These are phyloP conservation scores for Xestia xanthographa DNA, from an alignment of 2,888 invertebrate genomes.

Conservation along the genomic window DNA sequence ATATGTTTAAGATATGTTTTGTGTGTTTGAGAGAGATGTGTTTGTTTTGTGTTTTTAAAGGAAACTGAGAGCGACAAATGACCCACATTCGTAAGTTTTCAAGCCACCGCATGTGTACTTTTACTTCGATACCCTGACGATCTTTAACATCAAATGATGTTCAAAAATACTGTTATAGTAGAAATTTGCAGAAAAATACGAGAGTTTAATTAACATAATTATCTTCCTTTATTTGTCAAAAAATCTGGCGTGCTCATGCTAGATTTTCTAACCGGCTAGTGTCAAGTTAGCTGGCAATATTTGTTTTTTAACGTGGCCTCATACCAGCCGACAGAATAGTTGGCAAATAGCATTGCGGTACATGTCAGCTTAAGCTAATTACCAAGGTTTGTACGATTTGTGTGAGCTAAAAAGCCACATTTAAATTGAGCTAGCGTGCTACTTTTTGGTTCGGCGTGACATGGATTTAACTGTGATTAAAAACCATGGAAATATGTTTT, in stretches of 20 bases:
- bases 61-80: not conserved
- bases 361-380: slow-evolving; percentile 53
- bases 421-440: not conserved
- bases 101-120: not conserved
- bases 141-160: not conserved
- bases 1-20: too few relatives aligned
- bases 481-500: not conserved
- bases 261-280: slow-evolving; percentile 42
- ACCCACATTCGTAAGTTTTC: not conserved
- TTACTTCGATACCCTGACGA: not conserved
- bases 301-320: slow-evolving; percentile 39
- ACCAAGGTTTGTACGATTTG: slow-evolving; percentile 42
- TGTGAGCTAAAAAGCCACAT: slow-evolving; percentile 14
- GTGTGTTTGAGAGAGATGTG: too few relatives aligned
- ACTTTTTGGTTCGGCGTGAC: not conserved
- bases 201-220: not conserved
- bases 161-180: not conserved
- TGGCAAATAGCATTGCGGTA: slow-evolving; percentile 49
- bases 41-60: too few relatives aligned
- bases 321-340: slow-evolving; percentile 33
- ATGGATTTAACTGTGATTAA: not conserved
- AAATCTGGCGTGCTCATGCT: slow-evolving; percentile 39
- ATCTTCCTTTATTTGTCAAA: slow-evolving; percentile 22
- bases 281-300: slow-evolving; percentile 32
- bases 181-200: not conserved